A percentile compares a stretch with the other conserved stretches of the same genome.
Conservation (phyloP, 2,888 invertebrate genomes). For the Osedax frankpressi region DNA sequence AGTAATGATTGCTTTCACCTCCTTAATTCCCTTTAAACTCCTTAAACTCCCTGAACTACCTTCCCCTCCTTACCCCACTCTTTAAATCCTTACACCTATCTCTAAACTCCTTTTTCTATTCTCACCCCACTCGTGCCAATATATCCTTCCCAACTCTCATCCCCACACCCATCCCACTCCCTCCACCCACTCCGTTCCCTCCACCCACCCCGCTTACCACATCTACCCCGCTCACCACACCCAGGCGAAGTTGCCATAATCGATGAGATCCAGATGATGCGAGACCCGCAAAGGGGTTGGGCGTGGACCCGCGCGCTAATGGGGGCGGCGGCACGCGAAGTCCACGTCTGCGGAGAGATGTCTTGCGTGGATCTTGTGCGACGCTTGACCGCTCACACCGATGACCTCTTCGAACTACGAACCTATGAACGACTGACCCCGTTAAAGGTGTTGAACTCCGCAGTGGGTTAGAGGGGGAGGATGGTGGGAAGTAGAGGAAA, state of each 20-base stretch:
- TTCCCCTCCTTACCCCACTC: too few species aligned
- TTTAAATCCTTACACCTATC: too few species aligned
- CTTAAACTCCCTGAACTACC: too few species aligned
- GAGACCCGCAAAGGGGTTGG: constrained; percentile 82
- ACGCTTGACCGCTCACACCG: constrained; percentile 64
- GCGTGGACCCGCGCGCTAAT: constrained; percentile 93
- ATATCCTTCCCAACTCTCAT: too few species aligned
- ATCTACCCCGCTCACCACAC: too few species aligned
- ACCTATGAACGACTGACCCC: constrained; percentile 28
- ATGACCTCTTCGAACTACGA: constrained; percentile 73
- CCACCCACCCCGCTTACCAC: too few species aligned
- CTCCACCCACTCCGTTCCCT: too few species aligned
- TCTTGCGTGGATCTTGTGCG: constrained; percentile 73
- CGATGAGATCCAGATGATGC: constrained; percentile 95
- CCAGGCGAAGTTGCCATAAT: constrained; percentile 90
- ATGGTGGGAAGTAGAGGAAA: neutral
- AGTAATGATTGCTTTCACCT: too few species aligned
- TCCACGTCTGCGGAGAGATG: constrained; percentile 91
- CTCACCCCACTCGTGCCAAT: too few species aligned
- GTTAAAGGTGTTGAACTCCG: constrained; percentile 25
- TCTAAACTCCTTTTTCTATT: too few species aligned
- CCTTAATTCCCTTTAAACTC: too few species aligned
- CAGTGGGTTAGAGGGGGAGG: constrained; percentile 32
- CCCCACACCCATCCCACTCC: too few species aligned
- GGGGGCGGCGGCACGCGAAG: constrained; percentile 76